Evolutionary conservation across 2,888 invertebrate genomes (phyloP).

Genomic region (Acanthosepion pharaonis): DNA sequence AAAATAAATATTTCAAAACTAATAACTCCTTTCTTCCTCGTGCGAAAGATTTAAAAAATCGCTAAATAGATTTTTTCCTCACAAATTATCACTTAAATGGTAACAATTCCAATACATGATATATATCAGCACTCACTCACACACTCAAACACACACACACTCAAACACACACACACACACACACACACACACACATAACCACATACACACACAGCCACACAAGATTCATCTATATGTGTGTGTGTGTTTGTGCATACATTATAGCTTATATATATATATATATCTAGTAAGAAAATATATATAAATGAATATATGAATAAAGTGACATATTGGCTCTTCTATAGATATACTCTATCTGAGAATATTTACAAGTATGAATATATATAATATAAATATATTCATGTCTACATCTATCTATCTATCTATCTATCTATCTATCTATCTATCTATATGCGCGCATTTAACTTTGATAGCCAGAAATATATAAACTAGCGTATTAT

Average conservation of each 20-base stretch:
- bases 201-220: neutral
- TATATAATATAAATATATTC: too few species aligned
- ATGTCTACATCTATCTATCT: too few species aligned
- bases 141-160: neutral
- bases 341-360: too few species aligned
- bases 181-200: neutral
- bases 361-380: too few species aligned
- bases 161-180: neutral
- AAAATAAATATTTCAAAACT: slow-evolving; percentile 15
- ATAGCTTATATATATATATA: neutral
- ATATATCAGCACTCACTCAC: neutral
- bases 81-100: neutral
- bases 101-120: neutral
- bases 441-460: too few species aligned
- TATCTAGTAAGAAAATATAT: neutral
- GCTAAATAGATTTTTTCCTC: neutral
- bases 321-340: too few species aligned
- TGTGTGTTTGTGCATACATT: neutral
- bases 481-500: too few species aligned
- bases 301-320: neutral
- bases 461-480: too few species aligned
- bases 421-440: too few species aligned
- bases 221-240: neutral
- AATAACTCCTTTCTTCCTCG: neutral
- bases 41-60: neutral